Conservation (phyloP, 2,888 invertebrate genomes). For the Cantharis flavilabris region DNA sequence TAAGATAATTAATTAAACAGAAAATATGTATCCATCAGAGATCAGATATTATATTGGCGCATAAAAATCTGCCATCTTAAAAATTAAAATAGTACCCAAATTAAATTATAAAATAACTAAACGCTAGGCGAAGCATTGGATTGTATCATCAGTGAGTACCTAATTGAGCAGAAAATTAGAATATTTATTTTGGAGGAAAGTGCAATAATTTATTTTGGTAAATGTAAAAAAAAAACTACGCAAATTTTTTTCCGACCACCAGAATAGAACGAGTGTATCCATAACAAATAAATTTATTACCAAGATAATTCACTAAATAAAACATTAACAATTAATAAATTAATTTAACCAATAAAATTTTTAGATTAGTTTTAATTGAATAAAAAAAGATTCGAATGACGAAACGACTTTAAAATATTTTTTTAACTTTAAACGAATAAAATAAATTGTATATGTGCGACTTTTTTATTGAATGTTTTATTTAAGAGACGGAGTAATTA, state of each 20-base stretch:
- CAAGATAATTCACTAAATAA: slow-evolving; percentile 8
- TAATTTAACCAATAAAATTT: slow-evolving; percentile 16
- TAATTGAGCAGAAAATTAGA: slow-evolving; percentile 31
- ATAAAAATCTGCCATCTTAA: neutral
- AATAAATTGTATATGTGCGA: neutral
- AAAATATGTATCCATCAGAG: neutral
- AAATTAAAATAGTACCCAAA: neutral
- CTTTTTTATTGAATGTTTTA: neutral
- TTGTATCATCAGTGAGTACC: slow-evolving; percentile 21
- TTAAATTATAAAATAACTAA: slow-evolving; percentile 17
- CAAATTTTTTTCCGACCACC: neutral
- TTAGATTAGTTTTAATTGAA: slow-evolving; percentile 17
- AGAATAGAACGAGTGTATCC: neutral
- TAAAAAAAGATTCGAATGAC: slow-evolving; percentile 9
- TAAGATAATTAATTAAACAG: neutral
- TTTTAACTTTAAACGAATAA: neutral
- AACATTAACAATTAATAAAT: slow-evolving; percentile 12
- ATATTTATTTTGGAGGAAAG: slow-evolving; percentile 11
- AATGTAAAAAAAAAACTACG: neutral
- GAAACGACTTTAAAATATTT: neutral
- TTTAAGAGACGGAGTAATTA: neutral
- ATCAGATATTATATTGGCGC: neutral
- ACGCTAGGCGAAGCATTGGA: slow-evolving; percentile 19
- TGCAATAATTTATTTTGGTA: neutral
- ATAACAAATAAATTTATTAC: slow-evolving; percentile 1